Percentiles rank a stretch among this genome's conserved stretches.
These are phyloP conservation scores for Cantharis lateralis DNA, from an alignment of 2,888 invertebrate genomes.

Conservation along the genomic window DNA sequence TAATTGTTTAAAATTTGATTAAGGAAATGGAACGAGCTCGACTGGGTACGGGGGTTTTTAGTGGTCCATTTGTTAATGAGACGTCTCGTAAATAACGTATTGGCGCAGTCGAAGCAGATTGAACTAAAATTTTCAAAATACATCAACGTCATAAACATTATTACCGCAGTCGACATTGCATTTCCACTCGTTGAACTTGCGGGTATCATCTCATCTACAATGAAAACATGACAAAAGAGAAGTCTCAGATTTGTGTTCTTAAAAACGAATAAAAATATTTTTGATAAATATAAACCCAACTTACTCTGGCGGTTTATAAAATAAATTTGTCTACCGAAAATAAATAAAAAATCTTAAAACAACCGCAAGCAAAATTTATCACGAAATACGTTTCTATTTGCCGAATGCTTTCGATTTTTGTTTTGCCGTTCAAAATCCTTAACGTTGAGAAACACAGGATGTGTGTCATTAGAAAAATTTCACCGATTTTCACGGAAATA, in stretches of 20 bases:
- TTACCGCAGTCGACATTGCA: constrained; percentile 4
- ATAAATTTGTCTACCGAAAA: not conserved
- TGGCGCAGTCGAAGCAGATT: not conserved
- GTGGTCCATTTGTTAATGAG: not conserved
- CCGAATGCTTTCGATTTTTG: not conserved
- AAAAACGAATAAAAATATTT: not conserved
- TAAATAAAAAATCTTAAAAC: not conserved
- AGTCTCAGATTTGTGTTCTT: not conserved
- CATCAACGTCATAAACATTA: constrained; percentile 10
- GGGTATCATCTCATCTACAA: constrained; percentile 4
- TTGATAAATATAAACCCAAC: not conserved
- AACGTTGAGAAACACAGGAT: not conserved
- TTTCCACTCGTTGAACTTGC: constrained; percentile 9
- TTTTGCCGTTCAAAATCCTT: not conserved
- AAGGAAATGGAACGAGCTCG: not conserved
- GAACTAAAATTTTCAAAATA: not conserved
- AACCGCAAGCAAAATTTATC: not conserved
- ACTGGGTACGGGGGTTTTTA: not conserved
- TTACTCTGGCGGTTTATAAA: not conserved
- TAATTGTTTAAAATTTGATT: constrained; percentile 2
- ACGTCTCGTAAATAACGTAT: not conserved
- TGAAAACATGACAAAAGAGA: constrained; percentile 6
- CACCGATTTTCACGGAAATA: not conserved
- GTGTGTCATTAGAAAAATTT: not conserved
- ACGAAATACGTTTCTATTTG: not conserved